These are phyloP conservation scores for Eremobia ochroleuca DNA, from an alignment of 2,888 invertebrate species.

Conservation along the genomic window DNA sequence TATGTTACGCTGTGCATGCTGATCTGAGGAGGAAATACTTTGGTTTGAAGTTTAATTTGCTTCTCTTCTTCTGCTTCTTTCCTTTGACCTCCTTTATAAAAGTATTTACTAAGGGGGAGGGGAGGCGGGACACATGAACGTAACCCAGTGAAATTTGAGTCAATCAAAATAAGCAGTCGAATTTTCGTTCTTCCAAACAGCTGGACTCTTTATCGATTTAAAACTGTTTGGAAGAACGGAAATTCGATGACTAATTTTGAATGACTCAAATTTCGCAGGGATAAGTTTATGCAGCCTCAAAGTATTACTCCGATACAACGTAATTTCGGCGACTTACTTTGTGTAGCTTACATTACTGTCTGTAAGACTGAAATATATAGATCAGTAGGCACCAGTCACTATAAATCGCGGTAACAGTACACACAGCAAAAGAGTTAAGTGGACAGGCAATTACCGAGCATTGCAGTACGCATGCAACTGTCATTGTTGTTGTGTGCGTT, in stretches of 20 bases:
- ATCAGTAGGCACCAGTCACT: neutral
- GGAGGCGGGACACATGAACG: neutral
- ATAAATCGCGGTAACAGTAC: slow-evolving; percentile 11
- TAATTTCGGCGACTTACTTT: slow-evolving; percentile 2
- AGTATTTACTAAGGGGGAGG: neutral
- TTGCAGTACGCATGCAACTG: slow-evolving; percentile 30
- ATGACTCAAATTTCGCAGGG: too few relatives aligned
- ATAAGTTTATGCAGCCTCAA: neutral
- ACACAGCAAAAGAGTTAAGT: slow-evolving; percentile 34
- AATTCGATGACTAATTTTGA: too few relatives aligned
- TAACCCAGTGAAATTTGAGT: neutral
- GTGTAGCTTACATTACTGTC: neutral
- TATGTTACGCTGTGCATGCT: slow-evolving; percentile 19
- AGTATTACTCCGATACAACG: too few relatives aligned
- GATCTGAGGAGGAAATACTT: slow-evolving; percentile 15
- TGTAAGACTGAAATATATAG: neutral
- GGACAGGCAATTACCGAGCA: slow-evolving; percentile 49
- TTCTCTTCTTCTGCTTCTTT: neutral
- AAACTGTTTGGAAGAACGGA: neutral
- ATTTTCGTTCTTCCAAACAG: neutral
- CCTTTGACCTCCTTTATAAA: neutral
- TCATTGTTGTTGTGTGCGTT: slow-evolving; percentile 51
- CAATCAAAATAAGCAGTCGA: neutral
- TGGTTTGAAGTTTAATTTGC: slow-evolving; percentile 4
- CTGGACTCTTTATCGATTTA: neutral